These are phyloP conservation scores for Rhea pennata DNA, from an alignment of 2,113 vertebrate genomes.

Conservation along the genomic window DNA sequence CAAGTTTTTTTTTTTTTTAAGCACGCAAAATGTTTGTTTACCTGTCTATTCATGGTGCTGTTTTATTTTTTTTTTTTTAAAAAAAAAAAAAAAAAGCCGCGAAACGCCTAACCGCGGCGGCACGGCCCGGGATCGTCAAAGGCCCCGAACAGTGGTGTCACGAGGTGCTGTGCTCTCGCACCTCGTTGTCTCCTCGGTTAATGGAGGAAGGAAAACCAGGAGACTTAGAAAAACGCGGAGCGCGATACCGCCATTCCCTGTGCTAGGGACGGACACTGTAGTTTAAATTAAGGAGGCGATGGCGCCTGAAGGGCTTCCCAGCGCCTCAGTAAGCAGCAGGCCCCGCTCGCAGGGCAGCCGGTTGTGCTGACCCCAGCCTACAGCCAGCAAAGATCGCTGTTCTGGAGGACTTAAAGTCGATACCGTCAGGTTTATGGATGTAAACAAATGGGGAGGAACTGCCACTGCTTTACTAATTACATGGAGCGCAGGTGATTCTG, in stretches of 20 bases:
- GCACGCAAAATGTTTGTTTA: not conserved
- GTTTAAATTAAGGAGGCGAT: not conserved
- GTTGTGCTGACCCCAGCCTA: not conserved
- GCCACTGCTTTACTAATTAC: not conserved
- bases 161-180: fast-evolving
- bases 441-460: not conserved
- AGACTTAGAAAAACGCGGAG: not conserved
- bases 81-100: not conserved
- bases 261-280: not conserved
- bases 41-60: fast-evolving
- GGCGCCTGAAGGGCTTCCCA: too few species aligned
- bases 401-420: not conserved
- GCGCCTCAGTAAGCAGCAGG: not conserved
- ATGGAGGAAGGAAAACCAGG: not conserved
- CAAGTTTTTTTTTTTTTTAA: too few species aligned
- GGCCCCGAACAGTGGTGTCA: not conserved
- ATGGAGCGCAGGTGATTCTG: not conserved
- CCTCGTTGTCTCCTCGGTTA: not conserved
- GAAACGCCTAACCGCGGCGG: not conserved
- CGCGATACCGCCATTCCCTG: not conserved
- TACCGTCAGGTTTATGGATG: not conserved
- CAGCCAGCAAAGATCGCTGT: not conserved
- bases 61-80: not conserved
- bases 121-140: not conserved
- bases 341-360: not conserved